Base-by-base conservation (phyloP, 2,797 vertebrate species). In the Australoheros facetus region DNA sequence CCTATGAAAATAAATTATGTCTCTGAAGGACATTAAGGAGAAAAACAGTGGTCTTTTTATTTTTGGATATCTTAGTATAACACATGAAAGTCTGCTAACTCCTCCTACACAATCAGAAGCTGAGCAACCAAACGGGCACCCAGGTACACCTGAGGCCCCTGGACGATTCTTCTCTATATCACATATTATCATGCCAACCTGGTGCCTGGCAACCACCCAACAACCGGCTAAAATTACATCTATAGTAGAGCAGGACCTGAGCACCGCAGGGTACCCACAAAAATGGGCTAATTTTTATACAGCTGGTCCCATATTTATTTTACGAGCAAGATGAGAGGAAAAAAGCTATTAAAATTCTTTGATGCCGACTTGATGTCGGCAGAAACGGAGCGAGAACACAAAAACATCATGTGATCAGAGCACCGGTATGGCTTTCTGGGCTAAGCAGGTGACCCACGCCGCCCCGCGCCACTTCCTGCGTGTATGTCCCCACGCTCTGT, bases 1-100 rank as follows among this genome's bases (percentile, higher is more conserved):
- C 10, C 26, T 69, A 4, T 69, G 42, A 7, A 11, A 12, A 0
- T 11, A 54, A 54, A 11, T 54, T 7, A 21, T 8, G 7, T n/a
- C 9, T 9, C 17, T 9, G 7, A 19, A 8, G 17, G 21, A 9
- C 17, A 54, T 54, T 54, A 21, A 54, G 9, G 9, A 54, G 6
- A 54, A 54, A 54, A 21, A 54, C 3, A 4, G 19, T n/a, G 8
- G n/a, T 10, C n/a, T 54, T 53, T 53, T 19, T 6, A n/a, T 19
- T 10, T 13, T 2, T 42, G 64, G 1, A 48, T 51, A 30, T 69
- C 9, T 48, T 66, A 45, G 39, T 11, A 19, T 23, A 66, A 28
- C 45, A 28, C 10, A 4, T 66, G 1, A 19, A 66, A 66, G 42
- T 51, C 62, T 48, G 42, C 9, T 45, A 45, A 66, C 62, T 28